Base-by-base conservation (phyloP, 2,797 vertebrate species). In the Rhynchonycteris naso region DNA sequence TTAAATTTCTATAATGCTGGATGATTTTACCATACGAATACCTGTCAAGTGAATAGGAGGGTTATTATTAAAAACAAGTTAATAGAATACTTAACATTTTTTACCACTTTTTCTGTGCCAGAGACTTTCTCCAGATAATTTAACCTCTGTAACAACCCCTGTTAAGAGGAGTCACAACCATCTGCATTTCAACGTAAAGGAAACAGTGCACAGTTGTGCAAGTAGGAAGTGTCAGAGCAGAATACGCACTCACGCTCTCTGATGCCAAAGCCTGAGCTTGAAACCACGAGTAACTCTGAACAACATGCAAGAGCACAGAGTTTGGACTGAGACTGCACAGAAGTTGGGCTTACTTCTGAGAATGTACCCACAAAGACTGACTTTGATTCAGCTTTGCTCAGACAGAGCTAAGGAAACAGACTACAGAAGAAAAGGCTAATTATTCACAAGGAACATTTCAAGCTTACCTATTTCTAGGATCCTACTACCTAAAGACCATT, bases 381-480 rank as follows among this genome's bases (percentile, higher is more conserved):
- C 61, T 21, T 78, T 68, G 75, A 89, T 76, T 63, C 43, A 89
- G 3, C 35, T 28, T 86, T 79, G 33, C 50, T 72, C 33, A 22
- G 35, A 43, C 24, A 75, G 43, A 84, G 35, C 12, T 78, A 72
- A 80, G 24, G 47, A 65, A 93, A 35, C 7, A 65, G 59, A 52
- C 1, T 63, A 28, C 11, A 38, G 4, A 59, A 24, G 18, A 52
- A 88, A 88, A 88, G 38, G 54, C n/a, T 56, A 71, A 61, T 88
- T 81, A 78, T 88, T 86, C 15, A 59, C 18, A 88, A 66, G 58
- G 43, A 79, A 75, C 68, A 95, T 66, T 81, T n/a, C 26, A 80
- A 76, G 90, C 13, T 74, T 61, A 78, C 10, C 54, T 68, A 59
- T 30, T 71, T 63, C 74, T 10, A 94, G 33, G 66, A 59, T 52